A percentile compares a stretch with the other conserved stretches of the same genome.
Evolutionary conservation across 2,888 invertebrate genomes (phyloP).

Genomic region (Lasius fuliginosus): DNA sequence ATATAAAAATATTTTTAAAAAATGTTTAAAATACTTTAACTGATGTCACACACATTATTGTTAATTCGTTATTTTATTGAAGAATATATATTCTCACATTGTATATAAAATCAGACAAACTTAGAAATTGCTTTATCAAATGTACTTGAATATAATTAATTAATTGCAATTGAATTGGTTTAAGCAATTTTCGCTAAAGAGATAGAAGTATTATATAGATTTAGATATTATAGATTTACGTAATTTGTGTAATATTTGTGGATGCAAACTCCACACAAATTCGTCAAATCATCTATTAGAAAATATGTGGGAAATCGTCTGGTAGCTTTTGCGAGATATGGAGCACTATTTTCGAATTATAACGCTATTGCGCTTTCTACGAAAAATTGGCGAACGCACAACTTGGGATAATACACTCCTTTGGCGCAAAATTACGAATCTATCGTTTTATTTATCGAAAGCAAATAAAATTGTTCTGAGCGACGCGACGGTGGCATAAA

Average conservation of each 20-base stretch:
- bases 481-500: not conserved
- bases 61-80: not conserved
- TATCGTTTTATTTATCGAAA: not conserved
- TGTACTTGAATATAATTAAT: not conserved
- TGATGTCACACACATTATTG: not conserved
- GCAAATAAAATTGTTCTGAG: conserved; percentile 10
- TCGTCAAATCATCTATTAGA: not conserved
- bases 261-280: not conserved
- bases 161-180: not conserved
- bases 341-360: not conserved
- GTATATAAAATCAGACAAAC: not conserved
- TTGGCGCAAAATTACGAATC: not conserved
- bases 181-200: too few species aligned
- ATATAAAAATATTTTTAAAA: not conserved
- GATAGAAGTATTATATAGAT: not conserved
- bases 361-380: not conserved
- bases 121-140: not conserved
- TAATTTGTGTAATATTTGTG: not conserved
- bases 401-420: not conserved
- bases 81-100: not conserved
- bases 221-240: not conserved
- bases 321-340: not conserved
- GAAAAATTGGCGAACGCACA: not conserved
- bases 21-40: not conserved
- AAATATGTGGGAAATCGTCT: not conserved